Base-by-base conservation (phyloP, 2,113 vertebrate species). In the Leiothrix lutea region DNA sequence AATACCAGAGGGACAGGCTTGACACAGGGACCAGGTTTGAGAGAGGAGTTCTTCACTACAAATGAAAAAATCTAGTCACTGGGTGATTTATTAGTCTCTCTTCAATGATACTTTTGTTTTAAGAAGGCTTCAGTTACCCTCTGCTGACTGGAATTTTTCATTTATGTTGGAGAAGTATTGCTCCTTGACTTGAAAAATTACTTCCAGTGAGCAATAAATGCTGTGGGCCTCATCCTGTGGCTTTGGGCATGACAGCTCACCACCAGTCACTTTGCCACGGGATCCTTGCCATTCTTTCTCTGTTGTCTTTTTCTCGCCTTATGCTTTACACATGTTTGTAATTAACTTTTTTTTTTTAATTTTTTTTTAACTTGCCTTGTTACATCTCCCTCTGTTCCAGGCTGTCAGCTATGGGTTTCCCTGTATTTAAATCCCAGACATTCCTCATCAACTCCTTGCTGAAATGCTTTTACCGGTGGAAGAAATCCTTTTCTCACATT, bases 291-390 rank as follows among this genome's bases (percentile, higher is more conserved):
- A 57, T 88, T 94, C 88, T 87, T 95, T 90, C 90, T 72, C 62
- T 87, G 38, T 92, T 97, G 95, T 94, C 74, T 71, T 97, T 97
- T 96, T 92, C 66, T 91, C 96, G 92, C 77, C 58, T 95, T 94
- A 88, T 69, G 83, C 79, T 83, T 94, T 60, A 80, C 80, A 96
- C 57, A 74, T 97, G 97, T 95, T 97, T 97, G 91, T 90, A 95
- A 98, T 98, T 97, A 95, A 62, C 54, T 45, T 40, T 9, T 19
- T 28, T 28, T 15, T 18, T 14, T 7, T 5, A 8, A 2, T 28
- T 50, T 16, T 79, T 83, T 78, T 38, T 66, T 2, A 90, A 56
- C 50, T 80, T 97, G 75, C 61, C 80, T 94, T 95, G 15, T 92
- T 94, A 86, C 73, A 80, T 81, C 54, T 86, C 87, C 67, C 60